Base-by-base conservation (phyloP, 2,888 invertebrate species). In the Anthophora plumipes region DNA sequence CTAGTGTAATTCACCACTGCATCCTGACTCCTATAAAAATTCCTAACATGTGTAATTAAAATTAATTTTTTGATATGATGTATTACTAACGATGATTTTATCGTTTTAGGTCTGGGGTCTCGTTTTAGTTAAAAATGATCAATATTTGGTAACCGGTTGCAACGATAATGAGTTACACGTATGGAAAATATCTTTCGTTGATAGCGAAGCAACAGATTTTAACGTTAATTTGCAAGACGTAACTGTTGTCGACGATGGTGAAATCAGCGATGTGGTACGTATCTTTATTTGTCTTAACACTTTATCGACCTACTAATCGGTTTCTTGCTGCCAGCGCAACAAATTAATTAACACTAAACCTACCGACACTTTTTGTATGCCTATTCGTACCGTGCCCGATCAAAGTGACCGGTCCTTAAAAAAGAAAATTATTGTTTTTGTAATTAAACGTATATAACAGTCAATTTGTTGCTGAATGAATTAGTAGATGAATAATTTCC, bases 131-230 rank as follows among this genome's bases (percentile, higher is more conserved):
- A 96, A 96, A 90, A 95, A 97, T 89, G 97, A 97, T 90, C 95
- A 95, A 63, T 96, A 97, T 89, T 94, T 99, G 88, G 95, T 99
- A n/a, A 97, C 98, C 11, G 99, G 98, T 22, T 96, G 97, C 85
- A 96, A 96, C 82, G 98, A 98, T 91, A 96, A 96, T 85, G 97
- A 97, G 91, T 94, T 99, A 82, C 94, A 96, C 85, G 97, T 99
- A 0, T 99, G 98, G 96, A 96, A 96, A 91, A 94, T 98, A 20
- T 94, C 94, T 75, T 95, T 95, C 91, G 94, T 94, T 3, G 94
- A 95, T 83, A 88, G 92, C 93, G 31, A 91, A 91, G 67, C 94
- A 93, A 77, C 91, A 95, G 75, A 89, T 72, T 72, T 88, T 61
- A 82, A 84, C 57, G 68, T 84, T 94, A 95, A 91, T 93, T 94